phyloP scores from a whole-genome alignment of 2,113 vertebrate species.

The Isichthys henryi region DNA sequence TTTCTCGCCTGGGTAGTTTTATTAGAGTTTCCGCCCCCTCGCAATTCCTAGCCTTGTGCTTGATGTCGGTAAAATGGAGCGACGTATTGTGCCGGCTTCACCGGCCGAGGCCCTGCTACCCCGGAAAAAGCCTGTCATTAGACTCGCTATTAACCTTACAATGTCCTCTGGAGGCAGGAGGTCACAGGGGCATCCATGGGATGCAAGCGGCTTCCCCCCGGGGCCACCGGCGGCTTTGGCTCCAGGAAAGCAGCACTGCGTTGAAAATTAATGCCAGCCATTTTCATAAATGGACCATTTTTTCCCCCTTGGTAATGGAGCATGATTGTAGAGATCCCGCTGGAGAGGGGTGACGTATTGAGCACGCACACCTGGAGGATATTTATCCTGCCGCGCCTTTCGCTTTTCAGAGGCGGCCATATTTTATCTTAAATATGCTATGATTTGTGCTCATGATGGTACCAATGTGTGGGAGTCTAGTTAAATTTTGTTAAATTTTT shows the following conservation, averaged over 20 bases:
- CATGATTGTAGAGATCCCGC: constrained; percentile 35
- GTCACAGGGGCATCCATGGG: background rate
- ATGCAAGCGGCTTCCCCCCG: background rate
- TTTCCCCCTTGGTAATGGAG: constrained; percentile 36
- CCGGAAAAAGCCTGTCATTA: background rate
- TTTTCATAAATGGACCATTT: constrained; percentile 5
- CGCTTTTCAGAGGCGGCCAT: background rate
- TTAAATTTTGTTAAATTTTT: background rate
- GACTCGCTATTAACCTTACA: background rate
- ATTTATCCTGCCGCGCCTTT: constrained; percentile 2
- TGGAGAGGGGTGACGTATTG: constrained; percentile 25
- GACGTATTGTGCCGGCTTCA: background rate
- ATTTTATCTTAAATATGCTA: background rate
- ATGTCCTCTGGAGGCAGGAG: background rate
- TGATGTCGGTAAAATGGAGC: background rate
- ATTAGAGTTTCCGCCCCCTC: background rate
- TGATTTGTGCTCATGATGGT: background rate
- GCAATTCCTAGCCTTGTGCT: background rate
- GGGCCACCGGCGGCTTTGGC: background rate
- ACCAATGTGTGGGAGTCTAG: background rate
- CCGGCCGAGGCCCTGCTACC: background rate
- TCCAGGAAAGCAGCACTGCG: background rate
- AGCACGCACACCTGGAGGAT: constrained; percentile 29
- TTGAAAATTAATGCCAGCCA: background rate
- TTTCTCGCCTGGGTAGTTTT: background rate